Evolutionary conservation across 1,140 invertebrate genomes (phyloP).

Genomic region (Ctenoplectra terminalis): DNA sequence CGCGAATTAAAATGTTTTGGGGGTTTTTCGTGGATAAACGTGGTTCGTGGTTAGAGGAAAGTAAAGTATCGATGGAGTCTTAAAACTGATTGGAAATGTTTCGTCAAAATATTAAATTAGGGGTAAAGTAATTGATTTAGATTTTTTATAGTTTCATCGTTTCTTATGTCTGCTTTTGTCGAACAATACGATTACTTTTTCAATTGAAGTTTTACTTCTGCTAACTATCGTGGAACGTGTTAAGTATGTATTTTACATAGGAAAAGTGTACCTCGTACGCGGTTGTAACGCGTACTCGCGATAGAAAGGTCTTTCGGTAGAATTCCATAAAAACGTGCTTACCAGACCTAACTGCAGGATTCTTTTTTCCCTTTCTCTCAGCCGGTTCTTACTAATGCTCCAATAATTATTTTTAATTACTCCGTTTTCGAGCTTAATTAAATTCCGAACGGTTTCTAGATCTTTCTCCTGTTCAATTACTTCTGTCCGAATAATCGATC

Average conservation of each 20-base stretch:
- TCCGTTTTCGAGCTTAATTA: background rate
- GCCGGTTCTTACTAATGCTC: background rate
- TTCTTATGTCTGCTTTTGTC: too few species aligned
- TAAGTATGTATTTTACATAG: too few species aligned
- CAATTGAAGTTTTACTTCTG: too few species aligned
- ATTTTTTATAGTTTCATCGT: too few species aligned
- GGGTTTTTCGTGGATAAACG: too few species aligned
- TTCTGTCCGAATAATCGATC: background rate
- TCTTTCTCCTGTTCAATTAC: background rate
- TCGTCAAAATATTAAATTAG: too few species aligned
- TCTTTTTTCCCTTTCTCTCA: background rate
- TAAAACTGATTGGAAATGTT: too few species aligned
- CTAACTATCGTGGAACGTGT: too few species aligned
- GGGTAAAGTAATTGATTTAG: too few species aligned
- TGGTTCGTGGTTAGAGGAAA: background rate
- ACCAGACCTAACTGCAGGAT: background rate
- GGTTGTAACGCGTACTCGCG: background rate
- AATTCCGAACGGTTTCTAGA: background rate
- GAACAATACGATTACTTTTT: too few species aligned
- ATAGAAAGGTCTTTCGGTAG: background rate
- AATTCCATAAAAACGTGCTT: background rate
- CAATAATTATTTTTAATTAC: conserved; percentile 39
- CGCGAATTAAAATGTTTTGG: too few species aligned
- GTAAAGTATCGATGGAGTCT: background rate
- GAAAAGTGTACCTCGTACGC: background rate